These are phyloP conservation scores for Andrena minutula DNA, from an alignment of 2,888 invertebrate species.

Conservation along the genomic window DNA sequence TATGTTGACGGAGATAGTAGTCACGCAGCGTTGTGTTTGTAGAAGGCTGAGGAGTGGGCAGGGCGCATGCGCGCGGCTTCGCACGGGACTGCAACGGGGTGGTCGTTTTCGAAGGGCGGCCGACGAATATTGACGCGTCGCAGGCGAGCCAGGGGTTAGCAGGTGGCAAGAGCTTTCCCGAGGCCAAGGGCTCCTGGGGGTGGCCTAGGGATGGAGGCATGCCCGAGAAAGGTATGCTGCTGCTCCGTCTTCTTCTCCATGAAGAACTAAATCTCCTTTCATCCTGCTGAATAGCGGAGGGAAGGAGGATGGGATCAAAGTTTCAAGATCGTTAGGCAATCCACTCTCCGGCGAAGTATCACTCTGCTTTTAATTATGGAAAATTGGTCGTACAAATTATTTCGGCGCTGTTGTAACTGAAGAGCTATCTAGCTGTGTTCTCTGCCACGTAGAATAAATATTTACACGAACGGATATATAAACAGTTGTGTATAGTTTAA, in stretches of 20 bases:
- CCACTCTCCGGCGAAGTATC: constrained; percentile 10
- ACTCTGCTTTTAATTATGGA: constrained; percentile 36
- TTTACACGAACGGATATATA: neutral
- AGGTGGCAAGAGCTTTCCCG: constrained; percentile 76
- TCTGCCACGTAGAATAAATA: neutral
- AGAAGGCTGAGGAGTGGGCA: neutral
- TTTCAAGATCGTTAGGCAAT: constrained; percentile 48
- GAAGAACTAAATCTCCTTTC: constrained; percentile 43
- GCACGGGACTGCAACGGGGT: constrained; percentile 41
- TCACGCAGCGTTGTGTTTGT: neutral
- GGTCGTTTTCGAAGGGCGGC: constrained; percentile 67
- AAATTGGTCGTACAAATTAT: neutral
- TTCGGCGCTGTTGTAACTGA: neutral
- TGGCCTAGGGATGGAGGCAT: constrained; percentile 46
- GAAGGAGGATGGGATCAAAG: constrained; percentile 36
- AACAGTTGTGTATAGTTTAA: neutral
- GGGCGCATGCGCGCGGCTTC: constrained; percentile 61
- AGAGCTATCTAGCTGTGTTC: neutral
- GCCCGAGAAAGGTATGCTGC: constrained; percentile 34
- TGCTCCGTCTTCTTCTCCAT: constrained; percentile 35
- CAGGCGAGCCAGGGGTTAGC: constrained; percentile 79
- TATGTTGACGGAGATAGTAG: constrained; percentile 1
- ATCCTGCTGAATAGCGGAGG: neutral
- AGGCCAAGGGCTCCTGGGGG: constrained; percentile 76
- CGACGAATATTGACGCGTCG: constrained; percentile 80